phyloP scores from a whole-genome alignment of 1,140 invertebrate species.

The Pemphigus obesinymphae region DNA sequence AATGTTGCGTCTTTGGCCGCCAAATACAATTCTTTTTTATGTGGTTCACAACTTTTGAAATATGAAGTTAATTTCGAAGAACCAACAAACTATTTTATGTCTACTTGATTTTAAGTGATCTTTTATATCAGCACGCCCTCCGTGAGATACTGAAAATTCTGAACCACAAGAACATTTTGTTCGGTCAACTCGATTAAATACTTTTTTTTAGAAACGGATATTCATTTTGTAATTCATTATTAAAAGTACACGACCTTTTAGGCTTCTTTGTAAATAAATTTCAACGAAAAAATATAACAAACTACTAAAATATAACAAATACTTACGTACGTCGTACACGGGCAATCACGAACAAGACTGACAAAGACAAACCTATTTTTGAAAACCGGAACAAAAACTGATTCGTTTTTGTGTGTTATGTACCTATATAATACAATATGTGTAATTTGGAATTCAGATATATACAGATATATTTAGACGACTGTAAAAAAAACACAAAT shows the following conservation, averaged over 20 bases:
- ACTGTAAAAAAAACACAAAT: too few species aligned
- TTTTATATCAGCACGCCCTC: conserved; percentile 10
- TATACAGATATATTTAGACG: too few species aligned
- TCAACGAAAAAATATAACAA: too few species aligned
- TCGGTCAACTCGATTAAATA: background rate
- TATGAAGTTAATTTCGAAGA: background rate
- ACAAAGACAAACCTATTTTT: too few species aligned
- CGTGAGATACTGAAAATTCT: background rate
- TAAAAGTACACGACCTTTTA: background rate
- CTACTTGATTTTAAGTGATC: conserved; percentile 9
- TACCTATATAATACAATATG: too few species aligned
- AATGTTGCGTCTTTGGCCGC: conserved; percentile 44
- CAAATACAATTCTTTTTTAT: background rate
- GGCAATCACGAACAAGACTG: too few species aligned
- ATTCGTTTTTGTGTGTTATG: too few species aligned
- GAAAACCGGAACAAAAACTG: too few species aligned
- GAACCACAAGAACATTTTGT: background rate
- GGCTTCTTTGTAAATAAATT: too few species aligned
- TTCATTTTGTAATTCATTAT: background rate
- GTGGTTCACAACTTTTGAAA: background rate
- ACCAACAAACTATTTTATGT: background rate
- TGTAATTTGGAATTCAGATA: too few species aligned
- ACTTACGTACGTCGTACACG: too few species aligned
- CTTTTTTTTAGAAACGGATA: background rate
- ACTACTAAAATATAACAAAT: too few species aligned